A percentile compares a stretch with the other conserved stretches of the same genome.
Conservation (phyloP, 2,113 vertebrate genomes). For the Microtus montanus region DNA sequence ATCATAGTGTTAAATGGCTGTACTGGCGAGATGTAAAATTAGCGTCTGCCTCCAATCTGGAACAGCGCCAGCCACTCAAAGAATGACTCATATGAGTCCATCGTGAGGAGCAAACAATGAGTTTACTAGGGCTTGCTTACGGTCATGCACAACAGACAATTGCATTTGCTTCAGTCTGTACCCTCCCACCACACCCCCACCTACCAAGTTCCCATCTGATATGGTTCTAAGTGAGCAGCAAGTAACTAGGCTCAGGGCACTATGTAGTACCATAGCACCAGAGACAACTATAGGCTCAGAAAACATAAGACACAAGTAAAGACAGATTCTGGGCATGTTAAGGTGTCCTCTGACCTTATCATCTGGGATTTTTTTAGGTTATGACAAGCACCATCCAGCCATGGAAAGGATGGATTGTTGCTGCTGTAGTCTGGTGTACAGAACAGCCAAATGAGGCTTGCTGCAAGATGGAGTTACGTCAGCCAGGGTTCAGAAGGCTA, state of each 20-base stretch:
- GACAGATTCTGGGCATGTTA: not conserved
- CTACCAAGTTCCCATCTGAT: not conserved
- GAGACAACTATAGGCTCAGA: not conserved
- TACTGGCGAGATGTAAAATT: too few species aligned
- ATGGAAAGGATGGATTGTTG: not conserved
- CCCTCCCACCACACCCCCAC: not conserved
- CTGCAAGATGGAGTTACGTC: not conserved
- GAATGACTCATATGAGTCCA: too few species aligned
- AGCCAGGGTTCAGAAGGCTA: not conserved
- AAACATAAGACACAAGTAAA: not conserved
- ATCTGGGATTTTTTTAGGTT: too few species aligned
- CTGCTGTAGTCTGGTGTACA: not conserved
- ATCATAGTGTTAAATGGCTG: too few species aligned
- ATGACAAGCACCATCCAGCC: not conserved
- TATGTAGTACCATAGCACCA: not conserved
- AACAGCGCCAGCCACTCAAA: too few species aligned
- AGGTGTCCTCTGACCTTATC: not conserved
- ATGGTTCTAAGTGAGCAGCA: too few species aligned
- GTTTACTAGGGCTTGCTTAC: not conserved
- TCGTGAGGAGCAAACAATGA: too few species aligned
- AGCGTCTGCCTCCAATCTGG: too few species aligned
- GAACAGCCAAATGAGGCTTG: not conserved
- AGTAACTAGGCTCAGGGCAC: not conserved
- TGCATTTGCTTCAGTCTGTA: not conserved
- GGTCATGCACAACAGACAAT: not conserved